A percentile compares a stretch with the other conserved stretches of the same genome.
These are phyloP conservation scores for Drosophila histrio DNA, from an alignment of 2,888 invertebrate species.

Conservation along the genomic window DNA sequence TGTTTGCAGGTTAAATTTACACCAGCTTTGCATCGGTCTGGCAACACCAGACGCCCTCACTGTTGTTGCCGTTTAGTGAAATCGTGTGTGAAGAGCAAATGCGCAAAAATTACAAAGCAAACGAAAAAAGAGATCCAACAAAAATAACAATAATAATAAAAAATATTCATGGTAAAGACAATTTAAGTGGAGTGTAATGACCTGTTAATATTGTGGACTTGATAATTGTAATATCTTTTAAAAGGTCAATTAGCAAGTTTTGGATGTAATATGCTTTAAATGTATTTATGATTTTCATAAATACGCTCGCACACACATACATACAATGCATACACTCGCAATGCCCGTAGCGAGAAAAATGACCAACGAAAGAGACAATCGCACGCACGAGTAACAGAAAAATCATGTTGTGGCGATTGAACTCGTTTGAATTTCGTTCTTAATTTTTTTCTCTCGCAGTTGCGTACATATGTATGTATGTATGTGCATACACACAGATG, in stretches of 20 bases:
- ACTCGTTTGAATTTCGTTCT: conserved; percentile 66
- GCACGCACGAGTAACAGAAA: conserved; percentile 43
- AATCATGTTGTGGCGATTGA: conserved; percentile 54
- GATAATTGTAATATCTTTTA: conserved; percentile 2
- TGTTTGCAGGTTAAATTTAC: conserved; percentile 51
- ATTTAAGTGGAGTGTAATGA: conserved; percentile 48
- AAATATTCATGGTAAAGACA: conserved; percentile 40
- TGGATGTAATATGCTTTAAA: conserved; percentile 14
- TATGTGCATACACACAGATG: not conserved
- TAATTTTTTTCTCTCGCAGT: conserved; percentile 35
- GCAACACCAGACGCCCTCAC: conserved; percentile 51
- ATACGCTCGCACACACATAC: not conserved
- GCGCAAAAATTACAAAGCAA: conserved; percentile 51
- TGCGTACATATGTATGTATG: not conserved
- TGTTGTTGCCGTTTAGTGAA: conserved; percentile 54
- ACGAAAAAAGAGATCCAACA: conserved; percentile 38
- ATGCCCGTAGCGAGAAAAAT: conserved; percentile 57
- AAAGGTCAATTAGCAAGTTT: conserved; percentile 26
- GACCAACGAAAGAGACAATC: conserved; percentile 38
- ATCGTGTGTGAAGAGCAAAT: conserved; percentile 60
- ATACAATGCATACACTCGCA: conserved; percentile 5
- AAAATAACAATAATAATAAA: conserved; percentile 51
- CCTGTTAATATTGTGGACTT: conserved; percentile 18
- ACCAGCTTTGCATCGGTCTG: conserved; percentile 37
- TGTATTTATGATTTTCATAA: conserved; percentile 43